Evolutionary conservation across 1,140 invertebrate species (phyloP).

Genomic region (Rhopalosiphum maidis): DNA sequence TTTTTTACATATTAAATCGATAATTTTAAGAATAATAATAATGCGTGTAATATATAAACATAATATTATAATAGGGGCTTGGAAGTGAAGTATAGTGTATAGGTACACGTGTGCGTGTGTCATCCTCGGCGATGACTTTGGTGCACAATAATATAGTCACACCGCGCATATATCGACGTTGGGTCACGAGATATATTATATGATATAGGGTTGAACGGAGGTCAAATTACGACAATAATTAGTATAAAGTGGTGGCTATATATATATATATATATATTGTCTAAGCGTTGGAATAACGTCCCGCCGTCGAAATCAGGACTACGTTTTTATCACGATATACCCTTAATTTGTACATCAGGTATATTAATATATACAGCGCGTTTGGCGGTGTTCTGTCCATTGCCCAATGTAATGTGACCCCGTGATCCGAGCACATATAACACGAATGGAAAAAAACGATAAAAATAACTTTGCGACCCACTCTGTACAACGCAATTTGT

Average conservation of each 20-base stretch:
- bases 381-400: not conserved
- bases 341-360: not conserved
- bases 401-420: no score
- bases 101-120: not conserved
- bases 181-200: not conserved
- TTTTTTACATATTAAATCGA: constrained; percentile 4
- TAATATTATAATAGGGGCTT: not conserved
- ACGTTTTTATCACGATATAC: not conserved
- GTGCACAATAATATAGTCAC: not conserved
- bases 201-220: not conserved
- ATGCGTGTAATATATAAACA: not conserved
- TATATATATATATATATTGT: not conserved
- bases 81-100: not conserved
- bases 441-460: not conserved
- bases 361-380: not conserved
- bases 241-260: not conserved
- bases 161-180: not conserved
- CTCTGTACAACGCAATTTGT: not conserved
- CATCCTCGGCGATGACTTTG: not conserved
- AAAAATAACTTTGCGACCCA: not conserved
- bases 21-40: not conserved
- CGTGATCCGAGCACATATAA: no score
- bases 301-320: not conserved
- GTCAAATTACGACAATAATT: not conserved
- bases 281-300: not conserved